Percentiles rank a stretch among this genome's conserved stretches.
Evolutionary conservation across 2,888 invertebrate genomes (phyloP).

Genomic region (Cephus rjabovi): DNA sequence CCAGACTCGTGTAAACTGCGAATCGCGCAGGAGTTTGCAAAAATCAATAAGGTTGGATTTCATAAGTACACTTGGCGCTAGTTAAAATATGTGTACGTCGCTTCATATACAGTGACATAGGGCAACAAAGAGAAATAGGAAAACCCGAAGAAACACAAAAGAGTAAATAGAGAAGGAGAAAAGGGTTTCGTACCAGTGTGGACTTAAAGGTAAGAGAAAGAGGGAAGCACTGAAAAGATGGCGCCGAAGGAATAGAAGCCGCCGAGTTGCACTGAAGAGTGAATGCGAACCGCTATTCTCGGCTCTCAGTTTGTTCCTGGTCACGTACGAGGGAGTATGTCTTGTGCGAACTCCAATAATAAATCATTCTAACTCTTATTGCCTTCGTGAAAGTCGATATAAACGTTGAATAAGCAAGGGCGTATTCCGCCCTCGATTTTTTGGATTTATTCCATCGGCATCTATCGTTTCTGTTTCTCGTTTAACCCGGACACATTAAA

Average conservation of each 20-base stretch:
- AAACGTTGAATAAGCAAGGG: neutral
- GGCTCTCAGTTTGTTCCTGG: slow-evolving; percentile 1
- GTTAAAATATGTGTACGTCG: neutral
- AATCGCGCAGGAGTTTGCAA: neutral
- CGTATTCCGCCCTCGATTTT: neutral
- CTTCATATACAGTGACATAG: neutral
- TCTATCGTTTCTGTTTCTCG: neutral
- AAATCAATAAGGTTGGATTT: neutral
- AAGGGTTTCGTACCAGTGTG: neutral
- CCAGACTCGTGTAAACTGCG: neutral
- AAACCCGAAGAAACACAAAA: neutral
- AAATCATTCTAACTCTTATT: neutral
- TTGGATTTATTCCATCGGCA: neutral
- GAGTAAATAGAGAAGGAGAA: neutral
- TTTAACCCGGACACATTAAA: neutral
- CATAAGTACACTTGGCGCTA: neutral
- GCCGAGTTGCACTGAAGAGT: neutral
- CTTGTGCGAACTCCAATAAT: neutral
- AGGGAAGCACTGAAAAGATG: slow-evolving; percentile 1
- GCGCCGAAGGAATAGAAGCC: slow-evolving; percentile 11
- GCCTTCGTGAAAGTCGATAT: neutral
- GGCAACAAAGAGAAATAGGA: neutral
- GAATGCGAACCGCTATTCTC: neutral
- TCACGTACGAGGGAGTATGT: slow-evolving; percentile 6
- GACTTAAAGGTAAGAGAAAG: neutral